Evolutionary conservation across 2,888 invertebrate genomes (phyloP).

Genomic region (Andrena fulva): DNA sequence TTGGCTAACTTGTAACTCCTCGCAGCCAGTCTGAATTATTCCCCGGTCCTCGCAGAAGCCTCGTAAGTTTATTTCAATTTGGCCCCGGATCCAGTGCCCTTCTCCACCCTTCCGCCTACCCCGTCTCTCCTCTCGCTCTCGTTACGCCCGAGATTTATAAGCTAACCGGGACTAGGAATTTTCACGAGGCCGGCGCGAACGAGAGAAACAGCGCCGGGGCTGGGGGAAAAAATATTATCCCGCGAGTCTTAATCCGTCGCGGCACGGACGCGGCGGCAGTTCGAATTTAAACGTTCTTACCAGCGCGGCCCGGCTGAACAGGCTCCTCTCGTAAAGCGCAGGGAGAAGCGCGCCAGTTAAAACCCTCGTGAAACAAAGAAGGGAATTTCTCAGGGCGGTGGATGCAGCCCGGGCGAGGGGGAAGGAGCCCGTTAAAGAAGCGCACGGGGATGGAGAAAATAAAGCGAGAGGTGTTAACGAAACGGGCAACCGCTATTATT

Average conservation of each 20-base stretch:
- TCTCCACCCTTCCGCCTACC: conserved; percentile 6
- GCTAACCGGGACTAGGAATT: conserved; percentile 53
- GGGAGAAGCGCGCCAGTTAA: conserved; percentile 47
- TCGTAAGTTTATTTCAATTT: conserved; percentile 79
- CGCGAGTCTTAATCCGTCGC: conserved; percentile 66
- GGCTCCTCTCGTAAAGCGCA: conserved; percentile 47
- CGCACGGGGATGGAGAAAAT: conserved; percentile 27
- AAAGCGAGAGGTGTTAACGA: conserved; percentile 59
- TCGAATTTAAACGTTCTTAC: conserved; percentile 65
- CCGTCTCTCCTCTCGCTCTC: conserved; percentile 37
- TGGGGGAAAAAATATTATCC: conserved; percentile 16
- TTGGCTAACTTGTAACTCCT: conserved; percentile 78
- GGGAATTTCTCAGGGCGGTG: conserved; percentile 39
- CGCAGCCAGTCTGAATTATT: conserved; percentile 74
- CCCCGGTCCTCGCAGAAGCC: conserved; percentile 71
- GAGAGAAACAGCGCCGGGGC: background rate
- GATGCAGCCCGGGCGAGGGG: background rate
- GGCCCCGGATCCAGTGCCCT: conserved; percentile 51
- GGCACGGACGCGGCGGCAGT: conserved; percentile 55
- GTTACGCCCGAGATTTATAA: conserved; percentile 64
- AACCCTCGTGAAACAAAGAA: conserved; percentile 60
- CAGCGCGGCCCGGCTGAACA: background rate
- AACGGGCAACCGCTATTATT: conserved; percentile 53
- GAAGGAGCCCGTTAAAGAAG: conserved; percentile 14
- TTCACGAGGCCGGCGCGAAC: conserved; percentile 16